These are phyloP conservation scores for Hemibagrus guttatus DNA, from an alignment of 2,797 vertebrate genomes.

Conservation along the genomic window DNA sequence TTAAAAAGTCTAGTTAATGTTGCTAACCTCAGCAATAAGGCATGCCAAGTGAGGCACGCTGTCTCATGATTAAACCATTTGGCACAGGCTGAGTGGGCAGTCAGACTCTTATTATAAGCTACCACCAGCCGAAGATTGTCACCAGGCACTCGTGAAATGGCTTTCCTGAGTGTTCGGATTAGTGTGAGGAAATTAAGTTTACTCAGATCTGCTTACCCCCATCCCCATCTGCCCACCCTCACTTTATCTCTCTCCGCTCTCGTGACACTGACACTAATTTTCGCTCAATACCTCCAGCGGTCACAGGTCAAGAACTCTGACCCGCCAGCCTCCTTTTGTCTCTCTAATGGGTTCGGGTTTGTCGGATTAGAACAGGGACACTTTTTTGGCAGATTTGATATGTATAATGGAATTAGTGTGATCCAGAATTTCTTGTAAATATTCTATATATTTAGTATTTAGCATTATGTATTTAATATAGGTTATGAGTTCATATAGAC, in stretches of 20 bases:
- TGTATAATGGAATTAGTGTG: not conserved
- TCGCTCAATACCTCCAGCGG: slow-evolving; percentile 28
- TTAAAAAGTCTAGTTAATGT: not conserved
- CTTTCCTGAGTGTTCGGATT: slow-evolving; percentile 32
- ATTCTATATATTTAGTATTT: not conserved
- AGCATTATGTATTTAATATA: not conserved
- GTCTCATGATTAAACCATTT: not conserved
- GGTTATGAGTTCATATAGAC: slow-evolving; percentile 10
- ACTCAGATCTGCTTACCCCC: slow-evolving; percentile 23
- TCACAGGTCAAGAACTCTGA: slow-evolving; percentile 40
- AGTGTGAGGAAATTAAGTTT: slow-evolving; percentile 34
- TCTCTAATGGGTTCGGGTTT: slow-evolving; percentile 27
- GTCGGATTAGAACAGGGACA: not conserved
- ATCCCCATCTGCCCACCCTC: slow-evolving; percentile 3
- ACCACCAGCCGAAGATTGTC: slow-evolving; percentile 18
- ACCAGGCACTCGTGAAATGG: slow-evolving; percentile 25
- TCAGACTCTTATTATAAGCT: not conserved
- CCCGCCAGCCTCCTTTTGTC: slow-evolving; percentile 5
- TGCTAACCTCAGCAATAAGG: not conserved
- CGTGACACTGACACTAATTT: slow-evolving; percentile 34
- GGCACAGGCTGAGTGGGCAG: not conserved
- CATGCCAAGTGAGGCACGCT: not conserved
- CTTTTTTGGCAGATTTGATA: not conserved
- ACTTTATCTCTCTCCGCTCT: slow-evolving; percentile 31
- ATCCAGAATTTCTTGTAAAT: not conserved